Evolutionary conservation across 2,888 invertebrate species (phyloP).

Genomic region (Caenorhabditis sp.): DNA sequence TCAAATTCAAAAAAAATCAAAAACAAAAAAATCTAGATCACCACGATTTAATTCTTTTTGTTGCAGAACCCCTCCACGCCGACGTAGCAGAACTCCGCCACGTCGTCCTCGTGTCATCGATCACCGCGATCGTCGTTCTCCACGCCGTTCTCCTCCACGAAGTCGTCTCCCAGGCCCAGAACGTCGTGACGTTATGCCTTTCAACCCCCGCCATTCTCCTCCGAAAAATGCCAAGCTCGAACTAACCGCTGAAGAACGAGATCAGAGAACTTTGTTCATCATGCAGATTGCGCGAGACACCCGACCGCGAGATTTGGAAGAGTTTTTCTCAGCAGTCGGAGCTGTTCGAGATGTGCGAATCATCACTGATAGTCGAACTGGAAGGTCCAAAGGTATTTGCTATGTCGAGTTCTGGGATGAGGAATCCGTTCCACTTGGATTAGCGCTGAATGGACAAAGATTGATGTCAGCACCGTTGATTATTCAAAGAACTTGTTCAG

Average conservation of each 20-base stretch:
- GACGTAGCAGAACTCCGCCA: constrained; percentile 45
- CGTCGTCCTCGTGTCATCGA: constrained; percentile 34
- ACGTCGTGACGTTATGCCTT: constrained; percentile 71
- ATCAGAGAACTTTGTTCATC: constrained; percentile 97
- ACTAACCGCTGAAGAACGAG: constrained; percentile 92
- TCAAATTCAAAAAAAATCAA: no score
- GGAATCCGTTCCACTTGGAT: constrained; percentile 79
- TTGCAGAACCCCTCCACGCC: constrained; percentile 39
- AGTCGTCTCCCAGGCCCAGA: constrained; percentile 80
- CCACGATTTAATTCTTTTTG: not conserved
- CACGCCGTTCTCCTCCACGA: constrained; percentile 41
- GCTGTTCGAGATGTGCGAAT: constrained; percentile 94
- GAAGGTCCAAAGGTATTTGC: constrained; percentile 98
- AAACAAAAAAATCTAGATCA: not conserved
- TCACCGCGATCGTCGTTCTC: constrained; percentile 39
- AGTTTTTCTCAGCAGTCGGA: constrained; percentile 97
- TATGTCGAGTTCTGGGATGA: constrained; percentile 98
- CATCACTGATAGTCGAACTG: constrained; percentile 97
- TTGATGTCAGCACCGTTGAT: constrained; percentile 88
- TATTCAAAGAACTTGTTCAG: constrained; percentile 96
- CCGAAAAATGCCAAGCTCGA: constrained; percentile 63
- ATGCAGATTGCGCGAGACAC: constrained; percentile 78
- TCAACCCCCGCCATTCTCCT: constrained; percentile 67
- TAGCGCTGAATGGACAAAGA: constrained; percentile 94
- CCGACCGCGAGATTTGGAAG: constrained; percentile 75